phyloP scores from a whole-genome alignment of 2,888 invertebrate species.

The Dynastes grantii region DNA sequence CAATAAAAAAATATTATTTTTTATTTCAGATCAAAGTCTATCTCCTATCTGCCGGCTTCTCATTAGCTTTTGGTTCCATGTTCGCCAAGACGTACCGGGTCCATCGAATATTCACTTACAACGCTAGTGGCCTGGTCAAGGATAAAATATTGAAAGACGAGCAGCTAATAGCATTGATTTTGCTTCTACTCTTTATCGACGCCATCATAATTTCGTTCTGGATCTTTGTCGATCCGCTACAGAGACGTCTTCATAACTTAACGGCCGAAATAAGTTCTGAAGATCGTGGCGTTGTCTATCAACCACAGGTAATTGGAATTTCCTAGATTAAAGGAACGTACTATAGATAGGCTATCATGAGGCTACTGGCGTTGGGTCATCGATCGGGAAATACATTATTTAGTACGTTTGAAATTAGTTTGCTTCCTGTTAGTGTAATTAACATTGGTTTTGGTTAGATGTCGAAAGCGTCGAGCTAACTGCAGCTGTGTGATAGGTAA shows the following conservation, averaged over 20 bases:
- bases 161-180: constrained; percentile 88
- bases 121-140: constrained; percentile 87
- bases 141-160: constrained; percentile 93
- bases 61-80: constrained; percentile 94
- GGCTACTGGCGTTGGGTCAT: too few relatives aligned
- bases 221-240: constrained; percentile 91
- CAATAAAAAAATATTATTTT: background rate
- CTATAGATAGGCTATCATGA: too few relatives aligned
- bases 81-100: constrained; percentile 95
- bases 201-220: constrained; percentile 88
- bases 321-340: background rate
- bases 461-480: too few relatives aligned
- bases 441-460: too few relatives aligned
- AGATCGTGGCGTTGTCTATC: constrained; percentile 88
- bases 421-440: too few relatives aligned
- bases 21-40: constrained; percentile 85
- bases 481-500: too few relatives aligned
- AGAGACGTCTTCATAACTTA: constrained; percentile 86
- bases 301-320: constrained; percentile 80
- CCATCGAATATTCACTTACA: constrained; percentile 91
- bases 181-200: constrained; percentile 86
- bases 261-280: constrained; percentile 84
- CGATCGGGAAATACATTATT: too few relatives aligned
- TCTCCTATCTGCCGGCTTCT: constrained; percentile 91
- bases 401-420: too few relatives aligned